phyloP scores from a whole-genome alignment of 2,113 vertebrate species.

The Oreotrochilus melanogaster region DNA sequence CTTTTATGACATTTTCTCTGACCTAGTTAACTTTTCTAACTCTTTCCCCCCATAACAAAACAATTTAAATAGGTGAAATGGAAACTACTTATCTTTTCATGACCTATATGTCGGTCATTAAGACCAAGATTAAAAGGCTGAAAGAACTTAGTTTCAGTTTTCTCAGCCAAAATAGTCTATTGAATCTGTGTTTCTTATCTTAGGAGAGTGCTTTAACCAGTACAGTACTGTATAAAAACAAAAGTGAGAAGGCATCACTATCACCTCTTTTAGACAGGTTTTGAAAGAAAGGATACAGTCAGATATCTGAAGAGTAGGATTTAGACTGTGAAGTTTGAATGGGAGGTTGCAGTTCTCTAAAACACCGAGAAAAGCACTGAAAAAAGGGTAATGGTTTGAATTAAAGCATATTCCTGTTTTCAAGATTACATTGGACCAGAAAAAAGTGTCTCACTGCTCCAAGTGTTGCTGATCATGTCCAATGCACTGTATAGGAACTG shows the following conservation, averaged over 20 bases:
- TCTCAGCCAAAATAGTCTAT: background rate
- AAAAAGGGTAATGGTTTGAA: background rate
- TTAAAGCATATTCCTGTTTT: background rate
- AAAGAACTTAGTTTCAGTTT: background rate
- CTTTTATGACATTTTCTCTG: background rate
- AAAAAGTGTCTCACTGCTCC: background rate
- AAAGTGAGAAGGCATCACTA: background rate
- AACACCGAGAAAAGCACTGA: background rate
- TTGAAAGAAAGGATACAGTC: background rate
- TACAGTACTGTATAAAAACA: background rate
- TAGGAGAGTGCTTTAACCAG: background rate
- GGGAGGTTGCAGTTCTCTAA: background rate
- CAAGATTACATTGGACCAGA: background rate
- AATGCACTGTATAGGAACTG: background rate
- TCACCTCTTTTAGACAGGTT: background rate
- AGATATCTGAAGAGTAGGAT: background rate
- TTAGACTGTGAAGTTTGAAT: background rate
- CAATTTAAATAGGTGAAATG: background rate
- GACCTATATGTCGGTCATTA: background rate
- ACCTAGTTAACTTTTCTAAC: background rate
- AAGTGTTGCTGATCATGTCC: background rate
- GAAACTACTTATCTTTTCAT: background rate
- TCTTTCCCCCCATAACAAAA: background rate
- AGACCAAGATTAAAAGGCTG: background rate
- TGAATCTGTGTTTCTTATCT: constrained; percentile 1